Evolutionary conservation across 2,113 vertebrate species (phyloP).

Genomic region (Rhea pennata): DNA sequence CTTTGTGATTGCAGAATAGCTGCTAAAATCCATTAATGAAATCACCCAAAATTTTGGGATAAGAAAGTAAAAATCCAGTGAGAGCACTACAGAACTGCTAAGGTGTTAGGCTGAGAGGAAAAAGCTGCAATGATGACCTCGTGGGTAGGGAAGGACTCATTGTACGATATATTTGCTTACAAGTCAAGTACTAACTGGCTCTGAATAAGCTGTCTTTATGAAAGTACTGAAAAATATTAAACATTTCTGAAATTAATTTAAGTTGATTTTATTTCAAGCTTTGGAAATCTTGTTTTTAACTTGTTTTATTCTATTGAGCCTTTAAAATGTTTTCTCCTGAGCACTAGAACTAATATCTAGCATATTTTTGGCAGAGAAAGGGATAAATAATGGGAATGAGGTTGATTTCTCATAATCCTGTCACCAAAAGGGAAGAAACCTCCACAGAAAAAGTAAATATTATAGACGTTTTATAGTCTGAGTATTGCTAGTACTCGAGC

Average conservation of each 20-base stretch:
- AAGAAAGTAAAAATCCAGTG: background rate
- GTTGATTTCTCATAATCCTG: background rate
- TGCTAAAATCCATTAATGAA: background rate
- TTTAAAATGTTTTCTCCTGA: background rate
- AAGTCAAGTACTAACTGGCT: background rate
- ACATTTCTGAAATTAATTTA: background rate
- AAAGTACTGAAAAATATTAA: background rate
- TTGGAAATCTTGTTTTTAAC: background rate
- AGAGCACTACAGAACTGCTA: background rate
- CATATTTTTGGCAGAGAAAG: background rate
- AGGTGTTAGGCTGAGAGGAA: background rate
- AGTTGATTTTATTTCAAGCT: background rate
- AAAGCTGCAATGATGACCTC: background rate
- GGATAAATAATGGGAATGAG: background rate
- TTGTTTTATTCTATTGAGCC: background rate
- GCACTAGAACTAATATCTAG: background rate
- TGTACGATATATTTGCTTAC: background rate
- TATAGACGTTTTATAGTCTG: background rate
- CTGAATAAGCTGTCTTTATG: background rate
- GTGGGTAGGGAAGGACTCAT: background rate
- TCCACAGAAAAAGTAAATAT: background rate
- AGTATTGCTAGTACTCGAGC: background rate
- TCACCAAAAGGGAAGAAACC: background rate
- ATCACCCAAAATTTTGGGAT: background rate
- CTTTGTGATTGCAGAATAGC: accelerated